Evolutionary conservation across 1,140 invertebrate species (phyloP).

Genomic region (Andrena cerasifolii): DNA sequence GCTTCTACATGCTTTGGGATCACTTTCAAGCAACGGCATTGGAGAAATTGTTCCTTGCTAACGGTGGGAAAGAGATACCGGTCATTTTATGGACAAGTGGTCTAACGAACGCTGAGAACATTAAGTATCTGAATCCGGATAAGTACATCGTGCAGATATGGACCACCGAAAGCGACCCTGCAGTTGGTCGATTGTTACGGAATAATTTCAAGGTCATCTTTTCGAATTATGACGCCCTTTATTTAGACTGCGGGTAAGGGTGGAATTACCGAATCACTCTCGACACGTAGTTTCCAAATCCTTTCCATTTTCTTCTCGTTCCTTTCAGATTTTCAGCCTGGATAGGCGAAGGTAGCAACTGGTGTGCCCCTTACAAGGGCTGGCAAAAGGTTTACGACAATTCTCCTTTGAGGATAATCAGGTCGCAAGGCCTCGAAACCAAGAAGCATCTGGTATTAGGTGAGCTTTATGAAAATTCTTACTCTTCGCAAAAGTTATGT

Average conservation of each 20-base stretch:
- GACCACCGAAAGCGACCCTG: conserved; percentile 86
- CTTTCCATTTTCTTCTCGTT: conserved; percentile 28
- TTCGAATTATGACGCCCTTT: conserved; percentile 92
- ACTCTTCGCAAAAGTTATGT: neutral
- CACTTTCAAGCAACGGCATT: conserved; percentile 88
- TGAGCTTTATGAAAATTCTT: conserved; percentile 50
- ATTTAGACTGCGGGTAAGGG: conserved; percentile 90
- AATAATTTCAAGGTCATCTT: conserved; percentile 90
- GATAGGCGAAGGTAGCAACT: conserved; percentile 88
- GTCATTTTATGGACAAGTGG: conserved; percentile 93
- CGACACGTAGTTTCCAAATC: neutral
- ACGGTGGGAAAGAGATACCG: conserved; percentile 83
- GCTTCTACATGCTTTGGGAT: conserved; percentile 90
- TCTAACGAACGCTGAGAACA: conserved; percentile 86
- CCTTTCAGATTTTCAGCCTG: conserved; percentile 82
- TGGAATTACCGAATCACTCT: neutral
- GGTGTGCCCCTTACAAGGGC: conserved; percentile 94
- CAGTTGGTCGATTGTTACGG: conserved; percentile 86
- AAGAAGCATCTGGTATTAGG: conserved; percentile 83
- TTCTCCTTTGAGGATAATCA: conserved; percentile 84
- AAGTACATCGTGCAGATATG: conserved; percentile 93
- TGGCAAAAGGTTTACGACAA: conserved; percentile 94
- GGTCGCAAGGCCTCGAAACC: conserved; percentile 73
- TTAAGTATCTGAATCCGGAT: conserved; percentile 87
- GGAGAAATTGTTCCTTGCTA: conserved; percentile 79